phyloP scores from a whole-genome alignment of 2,888 invertebrate species.

The Trissonchulus sp. region DNA sequence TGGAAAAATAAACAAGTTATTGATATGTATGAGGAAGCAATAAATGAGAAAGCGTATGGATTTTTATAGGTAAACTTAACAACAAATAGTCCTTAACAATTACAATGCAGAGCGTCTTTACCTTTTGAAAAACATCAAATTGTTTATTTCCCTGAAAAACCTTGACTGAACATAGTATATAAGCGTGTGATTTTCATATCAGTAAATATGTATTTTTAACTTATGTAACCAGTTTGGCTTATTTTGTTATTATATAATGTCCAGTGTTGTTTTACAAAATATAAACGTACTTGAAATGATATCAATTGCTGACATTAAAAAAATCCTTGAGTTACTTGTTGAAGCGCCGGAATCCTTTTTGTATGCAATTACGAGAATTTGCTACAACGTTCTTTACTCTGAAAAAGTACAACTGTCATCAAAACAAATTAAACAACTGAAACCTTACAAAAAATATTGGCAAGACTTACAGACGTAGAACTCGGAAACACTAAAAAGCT shows the following conservation, averaged over 20 bases:
- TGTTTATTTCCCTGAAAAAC: not conserved
- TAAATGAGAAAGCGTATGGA: not conserved
- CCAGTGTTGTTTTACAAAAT: too few species aligned
- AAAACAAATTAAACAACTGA: not conserved
- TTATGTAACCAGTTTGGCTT: too few species aligned
- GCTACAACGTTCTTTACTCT: not conserved
- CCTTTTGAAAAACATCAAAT: not conserved
- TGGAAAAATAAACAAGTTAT: not conserved
- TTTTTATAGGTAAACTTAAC: not conserved
- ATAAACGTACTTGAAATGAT: too few species aligned
- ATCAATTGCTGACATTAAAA: not conserved
- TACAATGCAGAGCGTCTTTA: not conserved
- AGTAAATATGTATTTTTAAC: too few species aligned
- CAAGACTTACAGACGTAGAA: not conserved
- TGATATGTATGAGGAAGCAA: not conserved
- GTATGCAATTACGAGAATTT: not conserved
- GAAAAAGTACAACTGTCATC: not conserved
- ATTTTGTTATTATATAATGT: too few species aligned
- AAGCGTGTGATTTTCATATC: not conserved
- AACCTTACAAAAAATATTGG: not conserved
- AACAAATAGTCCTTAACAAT: not conserved
- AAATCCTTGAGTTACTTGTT: not conserved
- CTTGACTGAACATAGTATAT: not conserved
- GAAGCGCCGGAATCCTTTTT: not conserved
- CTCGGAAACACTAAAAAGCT: not conserved